Evolutionary conservation across 2,888 invertebrate species (phyloP).

Genomic region (Agrotis segetum): DNA sequence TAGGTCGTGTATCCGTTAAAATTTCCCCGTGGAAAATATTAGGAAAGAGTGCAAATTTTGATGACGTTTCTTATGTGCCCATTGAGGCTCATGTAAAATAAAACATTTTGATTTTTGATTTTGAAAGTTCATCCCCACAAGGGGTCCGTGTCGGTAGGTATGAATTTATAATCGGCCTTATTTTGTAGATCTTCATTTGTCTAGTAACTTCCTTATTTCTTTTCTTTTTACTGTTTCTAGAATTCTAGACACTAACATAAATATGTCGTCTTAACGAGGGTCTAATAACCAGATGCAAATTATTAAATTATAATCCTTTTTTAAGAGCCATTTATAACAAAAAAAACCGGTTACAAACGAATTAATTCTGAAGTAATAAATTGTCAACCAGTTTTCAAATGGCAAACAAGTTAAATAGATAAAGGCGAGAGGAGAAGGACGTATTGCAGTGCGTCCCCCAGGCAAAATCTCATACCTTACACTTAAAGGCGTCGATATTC

Average conservation of each 20-base stretch:
- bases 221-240: no score
- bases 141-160: no score
- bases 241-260: not conserved
- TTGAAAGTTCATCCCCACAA: no score
- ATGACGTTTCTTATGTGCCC: no score
- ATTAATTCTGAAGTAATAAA: not conserved
- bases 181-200: no score
- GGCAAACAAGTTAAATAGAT: not conserved
- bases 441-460: no score
- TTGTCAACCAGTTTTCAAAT: conserved; percentile 1
- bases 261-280: not conserved
- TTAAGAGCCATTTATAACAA: not conserved
- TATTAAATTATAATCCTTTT: not conserved
- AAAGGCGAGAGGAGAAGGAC: no score
- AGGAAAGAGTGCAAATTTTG: no score
- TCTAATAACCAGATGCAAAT: not conserved
- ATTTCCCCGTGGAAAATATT: not conserved
- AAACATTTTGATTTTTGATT: no score
- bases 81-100: no score
- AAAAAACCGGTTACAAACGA: not conserved
- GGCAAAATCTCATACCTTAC: not conserved
- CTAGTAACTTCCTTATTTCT: no score
- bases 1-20: not conserved
- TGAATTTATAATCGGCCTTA: no score
- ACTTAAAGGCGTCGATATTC: not conserved